Evolutionary conservation across 2,888 invertebrate genomes (phyloP).

Genomic region (Hemaris fuciformis): DNA sequence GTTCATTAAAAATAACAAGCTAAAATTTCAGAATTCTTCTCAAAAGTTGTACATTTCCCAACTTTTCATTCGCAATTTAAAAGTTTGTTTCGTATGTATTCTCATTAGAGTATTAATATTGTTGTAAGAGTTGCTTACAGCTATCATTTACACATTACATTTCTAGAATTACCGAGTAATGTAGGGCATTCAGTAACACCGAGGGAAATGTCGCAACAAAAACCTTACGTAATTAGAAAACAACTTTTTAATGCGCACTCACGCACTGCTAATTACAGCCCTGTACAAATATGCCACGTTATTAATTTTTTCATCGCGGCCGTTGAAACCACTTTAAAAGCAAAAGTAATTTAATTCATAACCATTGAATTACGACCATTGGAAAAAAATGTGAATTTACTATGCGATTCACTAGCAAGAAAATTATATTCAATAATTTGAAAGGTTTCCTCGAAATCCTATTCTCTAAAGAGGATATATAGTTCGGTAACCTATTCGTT

Average conservation of each 20-base stretch:
- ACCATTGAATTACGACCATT: background rate
- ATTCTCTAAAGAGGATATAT: conserved; percentile 39
- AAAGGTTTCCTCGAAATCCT: conserved; percentile 39
- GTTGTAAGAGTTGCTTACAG: background rate
- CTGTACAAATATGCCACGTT: conserved; percentile 8
- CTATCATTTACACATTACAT: background rate
- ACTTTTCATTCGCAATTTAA: background rate
- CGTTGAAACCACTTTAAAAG: background rate
- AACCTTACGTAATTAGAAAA: conserved; percentile 9
- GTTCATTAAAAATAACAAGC: conserved; percentile 6
- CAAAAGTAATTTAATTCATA: background rate
- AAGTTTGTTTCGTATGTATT: background rate
- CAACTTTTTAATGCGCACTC: conserved; percentile 2
- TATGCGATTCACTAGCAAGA: conserved; percentile 10
- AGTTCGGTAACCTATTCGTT: conserved; percentile 43
- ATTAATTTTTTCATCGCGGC: background rate
- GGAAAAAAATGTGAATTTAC: background rate
- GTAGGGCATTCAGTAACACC: background rate
- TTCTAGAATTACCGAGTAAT: background rate
- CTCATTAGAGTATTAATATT: background rate
- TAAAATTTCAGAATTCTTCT: background rate
- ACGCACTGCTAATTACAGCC: conserved; percentile 15
- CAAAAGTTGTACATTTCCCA: background rate
- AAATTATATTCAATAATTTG: conserved; percentile 34
- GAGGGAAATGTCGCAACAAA: background rate